A percentile compares a stretch with the other conserved stretches of the same genome.
phyloP scores from a whole-genome alignment of 1,140 invertebrate genomes.

The Nephila pilipes region DNA sequence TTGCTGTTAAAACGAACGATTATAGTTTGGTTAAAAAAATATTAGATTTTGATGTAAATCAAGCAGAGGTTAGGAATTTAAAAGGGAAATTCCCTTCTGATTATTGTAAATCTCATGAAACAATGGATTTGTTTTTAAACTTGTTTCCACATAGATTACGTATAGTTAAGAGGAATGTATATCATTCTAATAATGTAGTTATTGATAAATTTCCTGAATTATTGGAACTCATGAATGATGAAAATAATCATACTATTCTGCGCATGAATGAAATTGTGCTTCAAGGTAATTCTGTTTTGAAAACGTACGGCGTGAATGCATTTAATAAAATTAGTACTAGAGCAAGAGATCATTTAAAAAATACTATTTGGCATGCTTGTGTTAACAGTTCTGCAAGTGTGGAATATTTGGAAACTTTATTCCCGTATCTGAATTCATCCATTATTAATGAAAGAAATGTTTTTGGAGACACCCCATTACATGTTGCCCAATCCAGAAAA shows the following conservation, averaged over 20 bases:
- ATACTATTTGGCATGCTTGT: neutral
- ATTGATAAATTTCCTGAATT: neutral
- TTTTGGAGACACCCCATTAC: neutral
- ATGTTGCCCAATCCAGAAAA: neutral
- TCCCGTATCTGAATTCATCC: neutral
- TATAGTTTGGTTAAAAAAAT: neutral
- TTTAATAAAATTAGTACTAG: neutral
- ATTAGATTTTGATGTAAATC: neutral
- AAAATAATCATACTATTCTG: neutral
- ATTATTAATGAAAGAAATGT: neutral
- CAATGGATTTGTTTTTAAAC: no score
- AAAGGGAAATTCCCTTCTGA: neutral
- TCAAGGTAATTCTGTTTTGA: neutral
- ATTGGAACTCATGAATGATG: neutral
- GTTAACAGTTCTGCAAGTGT: neutral
- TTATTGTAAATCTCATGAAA: neutral
- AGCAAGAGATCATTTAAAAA: neutral
- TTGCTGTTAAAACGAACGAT: neutral
- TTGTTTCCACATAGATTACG: neutral
- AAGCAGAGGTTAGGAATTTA: neutral
- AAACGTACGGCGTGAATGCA: neutral
- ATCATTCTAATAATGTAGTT: neutral
- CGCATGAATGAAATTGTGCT: neutral
- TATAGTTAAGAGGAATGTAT: neutral
- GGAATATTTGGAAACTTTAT: neutral